Conservation (phyloP, 2,888 invertebrate species). For the Calameuta idolon region DNA sequence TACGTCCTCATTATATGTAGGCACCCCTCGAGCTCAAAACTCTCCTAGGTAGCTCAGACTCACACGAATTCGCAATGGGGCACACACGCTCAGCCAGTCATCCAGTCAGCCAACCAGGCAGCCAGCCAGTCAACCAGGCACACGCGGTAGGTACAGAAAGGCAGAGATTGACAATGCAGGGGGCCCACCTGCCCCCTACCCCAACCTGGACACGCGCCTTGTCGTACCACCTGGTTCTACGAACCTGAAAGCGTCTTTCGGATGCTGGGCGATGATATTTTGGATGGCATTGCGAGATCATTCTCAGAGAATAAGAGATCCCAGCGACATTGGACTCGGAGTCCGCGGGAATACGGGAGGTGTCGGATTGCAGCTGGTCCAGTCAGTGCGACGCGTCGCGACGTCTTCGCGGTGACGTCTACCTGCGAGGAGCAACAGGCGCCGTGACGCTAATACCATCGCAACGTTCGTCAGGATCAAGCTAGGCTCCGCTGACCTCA, state of each 20-base stretch:
- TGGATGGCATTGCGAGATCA: no score
- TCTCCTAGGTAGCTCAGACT: conserved; percentile 1
- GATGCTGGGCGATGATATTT: not conserved
- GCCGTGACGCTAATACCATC: conserved; percentile 54
- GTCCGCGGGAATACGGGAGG: conserved; percentile 15
- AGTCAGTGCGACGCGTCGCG: no score
- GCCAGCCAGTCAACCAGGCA: conserved; percentile 13
- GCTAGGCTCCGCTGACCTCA: not conserved
- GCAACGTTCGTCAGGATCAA: conserved; percentile 58
- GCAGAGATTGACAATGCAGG: conserved; percentile 67
- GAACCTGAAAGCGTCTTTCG: conserved; percentile 23
- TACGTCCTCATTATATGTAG: conserved; percentile 60
- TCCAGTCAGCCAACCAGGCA: no score
- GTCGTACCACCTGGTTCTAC: conserved; percentile 56
- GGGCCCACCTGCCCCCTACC: conserved; percentile 66
- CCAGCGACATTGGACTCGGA: no score
- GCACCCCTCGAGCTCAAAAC: conserved; percentile 38
- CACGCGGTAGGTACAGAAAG: conserved; percentile 44
- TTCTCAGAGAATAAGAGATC: no score
- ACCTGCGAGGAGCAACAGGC: conserved; percentile 32
- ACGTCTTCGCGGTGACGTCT: conserved; percentile 11
- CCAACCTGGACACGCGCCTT: conserved; percentile 64
- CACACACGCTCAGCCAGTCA: conserved; percentile 19
- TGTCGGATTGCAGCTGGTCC: conserved; percentile 43
- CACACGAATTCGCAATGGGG: conserved; percentile 15